phyloP scores from a whole-genome alignment of 2,888 invertebrate species.

The Lycophotia porphyrea region DNA sequence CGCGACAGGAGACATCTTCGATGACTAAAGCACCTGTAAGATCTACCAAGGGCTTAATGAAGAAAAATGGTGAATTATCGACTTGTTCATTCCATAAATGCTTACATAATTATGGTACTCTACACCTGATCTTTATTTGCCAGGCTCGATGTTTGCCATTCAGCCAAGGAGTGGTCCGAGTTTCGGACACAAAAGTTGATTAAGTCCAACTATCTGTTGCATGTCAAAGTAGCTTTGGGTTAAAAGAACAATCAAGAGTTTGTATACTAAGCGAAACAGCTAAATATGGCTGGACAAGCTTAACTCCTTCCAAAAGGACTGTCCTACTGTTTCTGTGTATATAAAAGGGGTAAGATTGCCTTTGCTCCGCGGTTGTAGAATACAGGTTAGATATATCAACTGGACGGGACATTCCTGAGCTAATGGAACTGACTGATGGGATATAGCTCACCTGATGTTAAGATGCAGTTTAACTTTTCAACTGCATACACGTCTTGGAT shows the following conservation, averaged over 20 bases:
- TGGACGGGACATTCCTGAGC: neutral
- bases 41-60: too few relatives aligned
- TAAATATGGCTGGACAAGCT: neutral
- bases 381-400: neutral
- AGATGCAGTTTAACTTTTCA: neutral
- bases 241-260: neutral
- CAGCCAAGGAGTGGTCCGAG: neutral
- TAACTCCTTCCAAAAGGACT: neutral
- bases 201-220: neutral
- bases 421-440: neutral
- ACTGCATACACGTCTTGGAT: neutral
- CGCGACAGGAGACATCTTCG: neutral
- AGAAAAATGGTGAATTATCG: neutral
- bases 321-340: neutral
- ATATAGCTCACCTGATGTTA: neutral
- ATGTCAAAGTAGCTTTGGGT: neutral
- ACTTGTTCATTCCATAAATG: neutral
- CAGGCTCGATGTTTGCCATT: neutral
- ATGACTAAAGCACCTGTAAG: neutral
- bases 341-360: neutral
- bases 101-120: neutral
- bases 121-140: neutral
- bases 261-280: too few relatives aligned
- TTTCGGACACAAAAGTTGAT: neutral
- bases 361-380: neutral